Evolutionary conservation across 2,888 invertebrate species (phyloP), one percentile per base, ranked within the genome.

Genomic region (Podotricha telesiphe): DNA sequence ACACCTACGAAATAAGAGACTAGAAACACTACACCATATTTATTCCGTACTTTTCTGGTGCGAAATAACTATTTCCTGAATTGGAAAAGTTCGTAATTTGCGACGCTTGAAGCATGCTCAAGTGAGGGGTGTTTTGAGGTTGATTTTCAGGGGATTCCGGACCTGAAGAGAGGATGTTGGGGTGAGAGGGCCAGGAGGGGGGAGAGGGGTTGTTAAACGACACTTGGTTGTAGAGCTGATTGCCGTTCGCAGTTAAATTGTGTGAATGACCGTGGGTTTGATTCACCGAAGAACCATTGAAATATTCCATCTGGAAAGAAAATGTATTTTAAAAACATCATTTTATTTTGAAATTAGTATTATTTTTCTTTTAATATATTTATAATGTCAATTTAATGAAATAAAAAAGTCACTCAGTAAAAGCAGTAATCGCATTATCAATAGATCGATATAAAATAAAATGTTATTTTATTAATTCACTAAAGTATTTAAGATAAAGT

Each of bases 41-140:
- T 59, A 93, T 93, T 67, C 93, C 93, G 76, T 93, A 93, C 70
- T 93, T 93, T 73, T 93, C 93, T 4, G 93, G 92, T 11, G 93
- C 92, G 73, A 93, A 93, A 74, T 93, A 93, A 77, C 91, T 89
- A 77, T 93, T 91, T 7, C 91, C 87, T 1, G 94, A 74, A 84
- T 94, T 84, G 73, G 94, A 81, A 88, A 94, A 86, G 91, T 94
- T 85, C 84, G 94, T 78, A 78, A 93, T 92, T 77, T 93, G 93
- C 0, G 92, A 91, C 0, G 93, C 93, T 79, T 93, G 93, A 0
- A 93, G 87, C 93, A 92, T 93, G 80, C 91, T 91, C 42, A 93
- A 76, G 71, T 93, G 93, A 7, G 92, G 86, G 42, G 89, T 84
- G 73, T 92, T 92, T 56, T 91, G 92, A 55, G 89, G 80, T 59